Conservation (phyloP, 2,888 invertebrate genomes). For the Eupsilia transversa region DNA sequence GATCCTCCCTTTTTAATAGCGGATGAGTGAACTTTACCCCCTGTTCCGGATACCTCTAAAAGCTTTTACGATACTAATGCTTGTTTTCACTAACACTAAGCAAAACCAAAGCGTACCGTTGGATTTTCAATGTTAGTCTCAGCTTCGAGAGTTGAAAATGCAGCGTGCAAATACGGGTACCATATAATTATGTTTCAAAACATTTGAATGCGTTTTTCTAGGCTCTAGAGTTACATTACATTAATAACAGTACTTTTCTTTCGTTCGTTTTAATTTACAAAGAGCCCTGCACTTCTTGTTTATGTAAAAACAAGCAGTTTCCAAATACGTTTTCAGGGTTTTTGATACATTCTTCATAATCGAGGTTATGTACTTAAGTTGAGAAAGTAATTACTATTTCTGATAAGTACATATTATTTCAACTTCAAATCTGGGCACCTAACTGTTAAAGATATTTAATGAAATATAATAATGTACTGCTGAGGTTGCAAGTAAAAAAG, state of each 20-base stretch:
- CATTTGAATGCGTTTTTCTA: background rate
- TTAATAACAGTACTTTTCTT: background rate
- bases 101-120: background rate
- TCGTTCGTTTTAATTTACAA: background rate
- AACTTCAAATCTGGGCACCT: background rate
- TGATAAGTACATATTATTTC: background rate
- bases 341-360: background rate
- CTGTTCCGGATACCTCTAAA: too few species aligned
- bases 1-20: too few species aligned
- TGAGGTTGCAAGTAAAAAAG: background rate
- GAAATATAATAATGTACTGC: background rate
- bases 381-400: background rate
- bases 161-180: background rate
- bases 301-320: background rate
- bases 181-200: background rate
- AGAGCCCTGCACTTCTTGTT: background rate
- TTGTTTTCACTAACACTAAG: background rate
- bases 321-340: too few species aligned
- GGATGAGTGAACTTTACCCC: too few species aligned
- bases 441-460: background rate
- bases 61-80: background rate
- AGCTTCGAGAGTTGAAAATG: background rate
- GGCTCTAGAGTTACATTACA: background rate
- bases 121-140: background rate
- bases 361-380: background rate